Percentiles rank a stretch among this genome's conserved stretches.
Evolutionary conservation across 1,140 invertebrate genomes (phyloP).

Genomic region (Euschistus heros): DNA sequence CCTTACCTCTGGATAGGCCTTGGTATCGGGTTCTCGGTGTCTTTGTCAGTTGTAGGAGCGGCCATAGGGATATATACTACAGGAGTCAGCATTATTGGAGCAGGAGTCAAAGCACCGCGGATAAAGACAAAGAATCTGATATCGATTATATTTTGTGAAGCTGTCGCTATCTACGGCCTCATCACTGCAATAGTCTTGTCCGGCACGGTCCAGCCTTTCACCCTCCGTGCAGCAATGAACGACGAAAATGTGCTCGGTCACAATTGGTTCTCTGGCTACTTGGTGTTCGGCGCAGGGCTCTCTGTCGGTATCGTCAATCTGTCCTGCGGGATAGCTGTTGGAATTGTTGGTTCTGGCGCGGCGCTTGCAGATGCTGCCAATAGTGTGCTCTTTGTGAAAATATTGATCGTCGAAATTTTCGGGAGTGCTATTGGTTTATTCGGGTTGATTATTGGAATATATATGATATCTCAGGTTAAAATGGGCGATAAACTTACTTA

Average conservation of each 20-base stretch:
- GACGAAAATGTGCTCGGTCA: conserved; percentile 37
- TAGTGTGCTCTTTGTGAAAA: conserved; percentile 87
- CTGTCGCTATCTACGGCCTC: conserved; percentile 94
- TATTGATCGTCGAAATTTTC: conserved; percentile 96
- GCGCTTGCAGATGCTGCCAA: conserved; percentile 93
- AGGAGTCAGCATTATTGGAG: conserved; percentile 52
- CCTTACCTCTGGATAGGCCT: conserved; percentile 34
- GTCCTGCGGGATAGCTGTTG: conserved; percentile 90
- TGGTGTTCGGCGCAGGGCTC: conserved; percentile 91
- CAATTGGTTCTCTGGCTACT: conserved; percentile 69
- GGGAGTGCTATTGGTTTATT: conserved; percentile 95
- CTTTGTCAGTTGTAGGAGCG: conserved; percentile 93
- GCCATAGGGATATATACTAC: too few relatives aligned
- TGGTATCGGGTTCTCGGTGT: conserved; percentile 85
- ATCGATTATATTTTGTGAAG: conserved; percentile 97
- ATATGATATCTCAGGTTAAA: conserved; percentile 63
- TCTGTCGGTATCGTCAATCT: conserved; percentile 89
- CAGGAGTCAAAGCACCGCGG: conserved; percentile 93
- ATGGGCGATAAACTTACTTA: conserved; percentile 40
- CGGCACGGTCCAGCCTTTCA: conserved; percentile 53
- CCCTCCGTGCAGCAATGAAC: conserved; percentile 30
- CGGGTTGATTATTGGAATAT: conserved; percentile 94
- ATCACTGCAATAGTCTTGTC: conserved; percentile 94
- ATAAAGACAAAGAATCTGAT: conserved; percentile 99
- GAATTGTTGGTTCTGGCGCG: conserved; percentile 89